Conservation (phyloP, 2,888 invertebrate species). For the Imbricaverruca yamaguchii region DNA sequence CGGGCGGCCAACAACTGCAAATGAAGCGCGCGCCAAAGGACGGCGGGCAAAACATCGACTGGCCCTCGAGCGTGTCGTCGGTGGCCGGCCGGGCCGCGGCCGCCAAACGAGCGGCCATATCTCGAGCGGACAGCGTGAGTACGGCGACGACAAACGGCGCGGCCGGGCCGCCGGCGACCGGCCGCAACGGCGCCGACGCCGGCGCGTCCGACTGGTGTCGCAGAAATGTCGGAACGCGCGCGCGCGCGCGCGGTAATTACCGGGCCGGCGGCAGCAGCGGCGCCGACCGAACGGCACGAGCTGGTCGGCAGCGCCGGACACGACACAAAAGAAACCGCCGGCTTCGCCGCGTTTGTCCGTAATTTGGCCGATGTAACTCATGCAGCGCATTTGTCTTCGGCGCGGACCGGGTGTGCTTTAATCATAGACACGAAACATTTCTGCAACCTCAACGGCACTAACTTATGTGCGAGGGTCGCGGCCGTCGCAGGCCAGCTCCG, state of each 20-base stretch:
- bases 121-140: not conserved
- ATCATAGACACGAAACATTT: no score
- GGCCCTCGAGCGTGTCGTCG: no score
- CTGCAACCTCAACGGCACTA: no score
- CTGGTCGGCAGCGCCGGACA: not conserved
- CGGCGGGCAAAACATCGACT: no score
- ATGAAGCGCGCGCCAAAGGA: no score
- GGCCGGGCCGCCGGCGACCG: not conserved
- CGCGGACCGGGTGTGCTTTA: no score
- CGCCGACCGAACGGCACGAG: not conserved
- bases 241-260: not conserved
- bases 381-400: not conserved
- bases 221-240: not conserved
- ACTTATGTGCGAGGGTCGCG: no score
- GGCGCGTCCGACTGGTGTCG: not conserved
- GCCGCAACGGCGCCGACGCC: not conserved
- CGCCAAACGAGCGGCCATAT: not conserved
- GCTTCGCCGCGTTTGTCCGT: not conserved
- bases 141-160: not conserved
- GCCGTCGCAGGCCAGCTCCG: no score
- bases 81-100: no score
- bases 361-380: not conserved
- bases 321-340: not conserved
- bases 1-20: no score
- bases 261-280: not conserved